Evolutionary conservation across 1,140 invertebrate species (phyloP).

Genomic region (Nephila pilipes): DNA sequence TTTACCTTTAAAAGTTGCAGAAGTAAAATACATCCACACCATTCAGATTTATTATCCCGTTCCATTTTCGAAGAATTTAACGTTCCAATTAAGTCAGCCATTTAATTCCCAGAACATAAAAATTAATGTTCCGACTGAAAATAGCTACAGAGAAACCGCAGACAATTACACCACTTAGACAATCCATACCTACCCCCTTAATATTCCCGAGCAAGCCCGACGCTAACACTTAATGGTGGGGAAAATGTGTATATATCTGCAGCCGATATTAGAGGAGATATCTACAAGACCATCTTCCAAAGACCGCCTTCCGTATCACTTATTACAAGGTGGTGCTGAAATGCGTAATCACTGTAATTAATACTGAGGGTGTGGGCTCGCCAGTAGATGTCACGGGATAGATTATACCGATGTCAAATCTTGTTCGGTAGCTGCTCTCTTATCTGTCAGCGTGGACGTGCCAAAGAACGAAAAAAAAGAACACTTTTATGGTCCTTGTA

Average conservation of each 20-base stretch:
- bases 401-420: slow-evolving; percentile 63
- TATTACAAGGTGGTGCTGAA: slow-evolving; percentile 66
- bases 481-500: not conserved
- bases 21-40: too few relatives aligned
- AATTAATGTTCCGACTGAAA: not conserved
- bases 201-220: not conserved
- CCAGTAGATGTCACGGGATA: slow-evolving; percentile 29
- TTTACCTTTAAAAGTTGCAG: not conserved
- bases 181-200: not conserved
- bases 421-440: slow-evolving; percentile 65
- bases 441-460: slow-evolving; percentile 34
- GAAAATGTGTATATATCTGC: not conserved
- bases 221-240: not conserved
- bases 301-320: slow-evolving; percentile 30
- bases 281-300: not conserved
- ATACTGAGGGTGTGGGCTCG: slow-evolving; percentile 52
- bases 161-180: slow-evolving; percentile 30
- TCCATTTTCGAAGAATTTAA: not conserved
- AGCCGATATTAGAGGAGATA: not conserved
- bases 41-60: too few relatives aligned
- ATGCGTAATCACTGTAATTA: slow-evolving; percentile 58
- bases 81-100: not conserved
- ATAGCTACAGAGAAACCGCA: not conserved
- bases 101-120: not conserved
- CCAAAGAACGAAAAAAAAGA: not conserved